Base-by-base conservation (phyloP, 2,797 vertebrate genomes). In the Poeciliopsis presidionis region DNA sequence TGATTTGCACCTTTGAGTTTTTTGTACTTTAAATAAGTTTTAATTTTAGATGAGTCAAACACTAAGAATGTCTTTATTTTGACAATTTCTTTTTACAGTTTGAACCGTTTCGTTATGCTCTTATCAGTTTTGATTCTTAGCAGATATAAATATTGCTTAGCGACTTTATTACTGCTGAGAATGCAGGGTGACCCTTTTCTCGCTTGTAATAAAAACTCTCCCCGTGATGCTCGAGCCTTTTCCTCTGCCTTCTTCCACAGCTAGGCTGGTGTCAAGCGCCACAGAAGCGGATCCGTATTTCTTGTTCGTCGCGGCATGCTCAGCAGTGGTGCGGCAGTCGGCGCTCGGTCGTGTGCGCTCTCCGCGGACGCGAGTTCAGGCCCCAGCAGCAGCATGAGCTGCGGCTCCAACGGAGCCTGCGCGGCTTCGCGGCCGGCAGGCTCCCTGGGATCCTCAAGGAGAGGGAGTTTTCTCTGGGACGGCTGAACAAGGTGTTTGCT, bases 401-500 rank as follows among this genome's bases (percentile, higher is more conserved):
- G 79, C 78, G 96, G 77, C 94, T 99, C 84, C 96, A 96, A 80
- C 93, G 93, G n/a, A 90, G 97, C 86, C 91, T 99, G 79, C 96
- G 96, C 0, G 96, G 97, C 49, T 97, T 97, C 1, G 97, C 98
- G 0, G 98, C 98, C 2, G 96, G 97, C 69, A 95, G 97, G 49
- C 96, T 99, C 74, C 98, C 98, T 0, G 93, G 96, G 81, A 97
- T 99, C 79, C 96, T 99, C 36, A 96, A 95, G 75, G 98, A 99
- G 90, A 96, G 95, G 86, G 97, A 99, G 89, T 98, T 99, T 91
- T 96, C 97, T 25, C 96, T 99, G 0, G 97, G 97, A 74, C 95
- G 96, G 45, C 97, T 99, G 49, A 99, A 99, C 91, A 99, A 99
- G 94, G 98, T 99, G 76, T 99, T 99, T 81, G 98, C 98, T 0